Conservation (phyloP, 2,797 vertebrate species). For the Holocentrus rufus region DNA sequence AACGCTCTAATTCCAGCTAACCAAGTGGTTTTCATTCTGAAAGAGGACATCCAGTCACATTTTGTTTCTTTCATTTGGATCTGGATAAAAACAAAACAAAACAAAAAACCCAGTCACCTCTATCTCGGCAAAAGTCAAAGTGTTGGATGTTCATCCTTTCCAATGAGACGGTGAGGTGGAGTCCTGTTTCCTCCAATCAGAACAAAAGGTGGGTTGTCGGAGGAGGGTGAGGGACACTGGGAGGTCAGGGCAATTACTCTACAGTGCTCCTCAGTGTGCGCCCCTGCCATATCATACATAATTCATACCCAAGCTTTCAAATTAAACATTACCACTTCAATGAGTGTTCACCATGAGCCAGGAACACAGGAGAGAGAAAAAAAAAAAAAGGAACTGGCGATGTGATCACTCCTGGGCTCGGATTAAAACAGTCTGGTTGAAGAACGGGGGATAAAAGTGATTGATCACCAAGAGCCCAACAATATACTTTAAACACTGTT, state of each 20-base stretch:
- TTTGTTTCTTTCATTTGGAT: constrained; percentile 14
- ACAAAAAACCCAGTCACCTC: neutral
- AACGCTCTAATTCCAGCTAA: neutral
- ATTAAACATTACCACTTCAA: constrained; percentile 41
- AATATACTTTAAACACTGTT: neutral
- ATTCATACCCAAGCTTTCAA: constrained; percentile 52
- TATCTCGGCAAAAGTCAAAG: no score
- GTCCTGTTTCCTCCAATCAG: constrained; percentile 21
- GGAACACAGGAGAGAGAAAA: neutral
- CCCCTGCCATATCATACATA: constrained; percentile 43
- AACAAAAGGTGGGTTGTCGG: constrained; percentile 7
- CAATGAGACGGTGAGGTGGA: constrained; percentile 23
- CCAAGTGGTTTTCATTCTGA: neutral
- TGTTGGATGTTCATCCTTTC: constrained; percentile 18
- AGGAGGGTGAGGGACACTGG: constrained; percentile 42
- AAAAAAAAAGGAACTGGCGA: neutral
- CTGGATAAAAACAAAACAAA: neutral
- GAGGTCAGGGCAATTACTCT: constrained; percentile 56
- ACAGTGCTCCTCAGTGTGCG: constrained; percentile 39
- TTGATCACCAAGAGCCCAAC: neutral
- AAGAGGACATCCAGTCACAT: neutral
- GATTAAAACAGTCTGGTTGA: constrained; percentile 1
- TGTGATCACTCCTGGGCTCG: neutral
- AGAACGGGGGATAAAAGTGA: no score
- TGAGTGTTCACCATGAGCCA: constrained; percentile 32